Conservation (phyloP, 2,113 vertebrate species). For the Sus scrofa region DNA sequence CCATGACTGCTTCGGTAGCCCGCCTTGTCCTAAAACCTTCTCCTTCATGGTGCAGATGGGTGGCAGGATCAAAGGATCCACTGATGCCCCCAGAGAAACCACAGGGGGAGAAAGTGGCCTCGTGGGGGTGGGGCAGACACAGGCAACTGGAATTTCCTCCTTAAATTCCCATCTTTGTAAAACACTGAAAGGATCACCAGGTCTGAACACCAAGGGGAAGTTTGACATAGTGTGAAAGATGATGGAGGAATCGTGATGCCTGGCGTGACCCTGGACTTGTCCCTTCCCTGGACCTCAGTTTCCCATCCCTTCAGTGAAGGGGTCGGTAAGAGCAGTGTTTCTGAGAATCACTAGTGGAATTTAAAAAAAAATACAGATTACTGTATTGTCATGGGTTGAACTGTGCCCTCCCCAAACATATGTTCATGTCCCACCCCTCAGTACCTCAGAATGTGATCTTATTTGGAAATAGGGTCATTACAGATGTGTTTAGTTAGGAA, state of each 20-base stretch:
- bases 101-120: background rate
- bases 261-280: background rate
- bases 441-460: background rate
- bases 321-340: background rate
- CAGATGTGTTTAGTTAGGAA: background rate
- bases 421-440: background rate
- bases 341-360: background rate
- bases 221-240: background rate
- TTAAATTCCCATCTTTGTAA: background rate
- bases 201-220: background rate
- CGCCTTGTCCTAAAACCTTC: background rate
- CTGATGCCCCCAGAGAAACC: background rate
- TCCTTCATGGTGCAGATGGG: background rate
- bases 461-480: background rate
- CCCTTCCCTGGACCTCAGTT: background rate
- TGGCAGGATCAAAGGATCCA: background rate
- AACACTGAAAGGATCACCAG: background rate
- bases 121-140: background rate
- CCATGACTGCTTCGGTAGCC: background rate
- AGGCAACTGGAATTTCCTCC: background rate
- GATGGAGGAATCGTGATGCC: background rate
- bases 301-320: background rate
- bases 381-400: background rate
- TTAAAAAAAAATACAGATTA: background rate
- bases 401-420: background rate